These are phyloP conservation scores for Erinaceus europaeus DNA, from an alignment of 2,113 vertebrate species.

Conservation along the genomic window DNA sequence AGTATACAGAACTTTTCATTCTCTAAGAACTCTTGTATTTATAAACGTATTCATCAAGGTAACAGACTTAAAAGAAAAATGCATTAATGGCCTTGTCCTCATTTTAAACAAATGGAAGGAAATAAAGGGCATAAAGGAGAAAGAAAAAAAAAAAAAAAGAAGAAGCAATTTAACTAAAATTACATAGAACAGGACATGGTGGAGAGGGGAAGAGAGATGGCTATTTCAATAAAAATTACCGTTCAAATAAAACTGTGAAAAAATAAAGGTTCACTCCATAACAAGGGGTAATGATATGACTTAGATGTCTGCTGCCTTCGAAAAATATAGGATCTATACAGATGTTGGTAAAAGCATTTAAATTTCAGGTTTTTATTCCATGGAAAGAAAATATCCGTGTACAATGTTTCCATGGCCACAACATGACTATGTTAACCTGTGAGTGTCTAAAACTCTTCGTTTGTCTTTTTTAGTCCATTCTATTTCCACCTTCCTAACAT, in stretches of 20 bases:
- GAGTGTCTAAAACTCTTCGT: not conserved
- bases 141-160: too few species aligned
- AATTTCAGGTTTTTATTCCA: not conserved
- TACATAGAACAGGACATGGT: not conserved
- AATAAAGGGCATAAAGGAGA: conserved; percentile 43
- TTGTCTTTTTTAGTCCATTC: not conserved
- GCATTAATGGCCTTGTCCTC: conserved; percentile 46
- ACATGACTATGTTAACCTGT: too few species aligned
- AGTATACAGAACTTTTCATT: conserved; percentile 41
- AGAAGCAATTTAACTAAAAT: conserved; percentile 65
- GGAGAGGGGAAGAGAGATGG: not conserved
- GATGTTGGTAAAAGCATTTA: not conserved
- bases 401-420: too few species aligned
- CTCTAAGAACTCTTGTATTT: conserved; percentile 58
- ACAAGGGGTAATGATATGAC: conserved; percentile 14
- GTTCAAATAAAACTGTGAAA: conserved; percentile 3
- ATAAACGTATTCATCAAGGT: conserved; percentile 61
- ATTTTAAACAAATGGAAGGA: conserved; percentile 54
- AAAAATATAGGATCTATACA: not conserved
- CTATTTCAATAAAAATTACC: conserved; percentile 49
- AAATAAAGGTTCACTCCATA: conserved; percentile 21
- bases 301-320: not conserved
- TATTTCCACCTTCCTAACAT: not conserved
- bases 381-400: conserved; percentile 39
- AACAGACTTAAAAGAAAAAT: conserved; percentile 59